Evolutionary conservation across 2,888 invertebrate genomes (phyloP), one percentile per base, ranked within the genome.

Genomic region (Tigriopus californicus): DNA sequence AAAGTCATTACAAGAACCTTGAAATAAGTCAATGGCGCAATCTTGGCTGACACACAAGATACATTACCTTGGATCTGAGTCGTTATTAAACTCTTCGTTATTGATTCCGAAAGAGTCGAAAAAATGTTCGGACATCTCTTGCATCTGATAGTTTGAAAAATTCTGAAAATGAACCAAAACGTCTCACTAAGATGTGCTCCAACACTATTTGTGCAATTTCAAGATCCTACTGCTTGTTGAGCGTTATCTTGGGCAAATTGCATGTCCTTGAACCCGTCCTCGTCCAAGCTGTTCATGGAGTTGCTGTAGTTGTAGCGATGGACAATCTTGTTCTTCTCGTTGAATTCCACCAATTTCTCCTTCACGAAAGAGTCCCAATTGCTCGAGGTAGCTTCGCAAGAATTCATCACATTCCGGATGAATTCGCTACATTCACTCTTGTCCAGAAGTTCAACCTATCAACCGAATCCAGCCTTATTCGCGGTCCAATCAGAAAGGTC

Each of bases 361-460:
- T 66, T 63, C 5, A 72, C 67, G 69, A 74, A 75, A 12, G 67
- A 65, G 49, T 71, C 70, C 76, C 75, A 76, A 57, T 67, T 68
- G 57, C 69, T 66, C 58, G 67, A 65, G 15, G 67, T 65, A 41
- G 73, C 73, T 61, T 70, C 68, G 33, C 73, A 66, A 15, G 72
- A 61, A 59, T 68, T 70, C 69, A n/a, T 44, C 15, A 44, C n/a
- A 44, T 44, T n/a, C 8, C 33, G 33, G 33, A 33, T 33, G 8
- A 33, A 46, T 46, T 46, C 46, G 46, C 46, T 15, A 10, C 33
- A 33, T 33, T 33, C 33, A 33, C 20, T 46, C 46, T 18, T 46
- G 46, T 46, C 15, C 6, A 46, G 8, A 15, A 46, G 46, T 10
- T 15, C 20, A 15, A 46, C 20, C 20, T 46, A 46, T 46, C 18